Evolutionary conservation across 2,113 vertebrate species (phyloP).

Genomic region (Hoplias malabaricus): DNA sequence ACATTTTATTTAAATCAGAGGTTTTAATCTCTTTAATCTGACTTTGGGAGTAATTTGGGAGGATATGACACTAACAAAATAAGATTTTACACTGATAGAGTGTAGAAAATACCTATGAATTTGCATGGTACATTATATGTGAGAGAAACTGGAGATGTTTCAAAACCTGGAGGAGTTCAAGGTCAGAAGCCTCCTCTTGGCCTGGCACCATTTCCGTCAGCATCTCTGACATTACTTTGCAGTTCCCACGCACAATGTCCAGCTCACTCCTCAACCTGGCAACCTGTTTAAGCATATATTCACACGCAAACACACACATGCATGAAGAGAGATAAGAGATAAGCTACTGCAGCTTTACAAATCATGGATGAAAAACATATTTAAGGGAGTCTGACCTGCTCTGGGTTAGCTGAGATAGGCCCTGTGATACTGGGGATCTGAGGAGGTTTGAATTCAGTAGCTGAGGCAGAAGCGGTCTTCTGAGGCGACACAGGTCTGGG

Average conservation of each 20-base stretch:
- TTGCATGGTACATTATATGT: not conserved
- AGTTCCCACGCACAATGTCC: constrained; percentile 93
- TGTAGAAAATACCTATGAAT: too few relatives aligned
- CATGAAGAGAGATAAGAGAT: not conserved
- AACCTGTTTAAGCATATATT: constrained; percentile 74
- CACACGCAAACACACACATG: not conserved
- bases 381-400: constrained; percentile 80
- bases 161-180: constrained; percentile 91
- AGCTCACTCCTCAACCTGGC: constrained; percentile 91
- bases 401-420: constrained; percentile 88
- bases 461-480: constrained; percentile 4
- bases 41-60: too few relatives aligned
- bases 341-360: not conserved
- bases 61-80: too few relatives aligned
- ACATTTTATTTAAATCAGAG: too few relatives aligned
- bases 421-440: constrained; percentile 74
- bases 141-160: not conserved
- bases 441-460: constrained; percentile 19
- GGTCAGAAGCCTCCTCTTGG: constrained; percentile 90
- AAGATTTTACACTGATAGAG: too few relatives aligned
- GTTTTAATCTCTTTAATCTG: too few relatives aligned
- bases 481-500: constrained; percentile 48
- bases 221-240: constrained; percentile 99
- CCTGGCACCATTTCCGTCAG: constrained; percentile 95
- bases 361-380: not conserved